These are phyloP conservation scores for Antechinus flavipes DNA, from an alignment of 2,113 vertebrate species.

Conservation along the genomic window DNA sequence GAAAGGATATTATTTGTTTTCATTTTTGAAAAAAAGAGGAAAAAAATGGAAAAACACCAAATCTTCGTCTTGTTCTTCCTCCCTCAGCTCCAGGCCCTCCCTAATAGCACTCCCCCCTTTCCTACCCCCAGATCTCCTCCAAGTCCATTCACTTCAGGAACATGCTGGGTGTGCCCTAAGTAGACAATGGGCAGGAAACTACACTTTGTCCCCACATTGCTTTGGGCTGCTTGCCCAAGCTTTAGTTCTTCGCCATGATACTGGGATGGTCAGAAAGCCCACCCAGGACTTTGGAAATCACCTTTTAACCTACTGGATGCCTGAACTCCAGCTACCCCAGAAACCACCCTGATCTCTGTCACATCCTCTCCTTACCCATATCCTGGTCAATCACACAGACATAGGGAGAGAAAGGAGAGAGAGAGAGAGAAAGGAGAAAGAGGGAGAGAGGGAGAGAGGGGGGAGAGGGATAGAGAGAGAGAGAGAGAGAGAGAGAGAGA, in stretches of 20 bases:
- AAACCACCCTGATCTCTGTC: background rate
- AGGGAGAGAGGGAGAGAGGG: too few species aligned
- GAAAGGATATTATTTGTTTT: conserved; percentile 78
- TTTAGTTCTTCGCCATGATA: background rate
- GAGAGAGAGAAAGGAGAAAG: too few species aligned
- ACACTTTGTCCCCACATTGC: conserved; percentile 44
- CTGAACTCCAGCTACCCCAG: background rate
- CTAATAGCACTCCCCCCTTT: conserved; percentile 6
- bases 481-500: background rate
- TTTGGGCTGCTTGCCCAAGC: background rate
- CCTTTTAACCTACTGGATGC: background rate
- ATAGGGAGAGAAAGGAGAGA: background rate
- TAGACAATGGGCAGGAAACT: conserved; percentile 76
- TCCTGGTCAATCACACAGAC: background rate
- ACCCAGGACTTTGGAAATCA: background rate
- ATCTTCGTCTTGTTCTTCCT: conserved; percentile 73
- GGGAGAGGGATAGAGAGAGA: too few species aligned
- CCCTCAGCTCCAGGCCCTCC: conserved; percentile 60
- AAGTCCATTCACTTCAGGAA: conserved; percentile 61
- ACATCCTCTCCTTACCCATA: background rate
- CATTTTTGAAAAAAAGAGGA: conserved; percentile 70
- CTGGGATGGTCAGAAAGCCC: conserved; percentile 8
- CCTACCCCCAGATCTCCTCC: conserved; percentile 23
- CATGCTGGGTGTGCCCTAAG: conserved; percentile 52
- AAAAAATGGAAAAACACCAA: conserved; percentile 74